A percentile compares a stretch with the other conserved stretches of the same genome.
Conservation (phyloP, 2,888 invertebrate species). For the Hydriomena furcata region DNA sequence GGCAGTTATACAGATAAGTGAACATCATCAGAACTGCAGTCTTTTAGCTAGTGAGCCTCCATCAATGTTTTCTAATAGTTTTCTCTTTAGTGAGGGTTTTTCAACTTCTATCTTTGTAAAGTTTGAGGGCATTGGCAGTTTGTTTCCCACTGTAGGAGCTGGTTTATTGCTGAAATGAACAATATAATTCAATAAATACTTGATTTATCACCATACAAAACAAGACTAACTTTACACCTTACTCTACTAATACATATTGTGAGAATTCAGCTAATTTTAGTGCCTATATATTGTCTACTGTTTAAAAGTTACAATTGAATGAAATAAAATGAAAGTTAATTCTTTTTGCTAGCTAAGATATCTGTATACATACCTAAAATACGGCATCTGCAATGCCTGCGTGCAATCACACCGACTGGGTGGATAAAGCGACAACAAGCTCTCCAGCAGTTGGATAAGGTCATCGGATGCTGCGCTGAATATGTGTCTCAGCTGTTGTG, state of each 20-base stretch:
- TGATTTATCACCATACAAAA: too few species aligned
- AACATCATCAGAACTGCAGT: slow-evolving; percentile 82
- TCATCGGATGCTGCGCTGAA: slow-evolving; percentile 98
- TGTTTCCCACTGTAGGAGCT: slow-evolving; percentile 91
- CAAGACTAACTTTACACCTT: too few species aligned
- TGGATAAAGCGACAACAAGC: slow-evolving; percentile 92
- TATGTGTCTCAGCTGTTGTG: slow-evolving; percentile 94
- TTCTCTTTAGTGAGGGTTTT: slow-evolving; percentile 89
- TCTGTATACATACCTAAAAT: slow-evolving; percentile 93
- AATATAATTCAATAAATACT: too few species aligned
- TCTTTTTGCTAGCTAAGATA: too few species aligned
- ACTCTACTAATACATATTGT: too few species aligned
- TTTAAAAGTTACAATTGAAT: too few species aligned
- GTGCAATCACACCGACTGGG: slow-evolving; percentile 91
- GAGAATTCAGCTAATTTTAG: too few species aligned
- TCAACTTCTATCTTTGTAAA: slow-evolving; percentile 85
- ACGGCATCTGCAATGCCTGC: slow-evolving; percentile 93
- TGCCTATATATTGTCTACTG: too few species aligned
- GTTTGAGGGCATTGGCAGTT: slow-evolving; percentile 90
- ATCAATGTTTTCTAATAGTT: slow-evolving; percentile 88
- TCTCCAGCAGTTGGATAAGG: slow-evolving; percentile 90
- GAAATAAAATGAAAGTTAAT: too few species aligned
- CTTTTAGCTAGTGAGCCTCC: slow-evolving; percentile 87
- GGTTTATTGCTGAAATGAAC: slow-evolving; percentile 89
- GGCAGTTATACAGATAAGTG: slow-evolving; percentile 31